Percentiles rank a stretch among this genome's conserved stretches.
Evolutionary conservation across 2,888 invertebrate species (phyloP).

Genomic region (Unio pictorum): DNA sequence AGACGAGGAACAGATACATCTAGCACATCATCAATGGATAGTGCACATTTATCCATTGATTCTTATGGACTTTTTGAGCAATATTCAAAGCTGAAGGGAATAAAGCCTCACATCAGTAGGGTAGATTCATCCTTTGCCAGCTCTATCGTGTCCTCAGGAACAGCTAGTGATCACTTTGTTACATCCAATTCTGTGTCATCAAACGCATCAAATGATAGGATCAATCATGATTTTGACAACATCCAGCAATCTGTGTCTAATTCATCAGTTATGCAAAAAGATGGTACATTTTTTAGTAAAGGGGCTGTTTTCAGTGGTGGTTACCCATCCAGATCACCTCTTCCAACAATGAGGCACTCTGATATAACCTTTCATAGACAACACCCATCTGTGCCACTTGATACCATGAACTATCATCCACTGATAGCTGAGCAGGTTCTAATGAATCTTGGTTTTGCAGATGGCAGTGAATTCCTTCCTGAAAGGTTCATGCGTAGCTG

Average conservation of each 20-base stretch:
- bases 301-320: no score
- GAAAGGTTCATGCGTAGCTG: slow-evolving; percentile 63
- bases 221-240: no score
- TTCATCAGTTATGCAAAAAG: no score
- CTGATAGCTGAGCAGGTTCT: slow-evolving; percentile 49
- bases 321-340: background rate
- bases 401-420: background rate
- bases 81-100: slow-evolving; percentile 12
- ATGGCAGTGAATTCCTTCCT: slow-evolving; percentile 57
- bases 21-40: slow-evolving; percentile 17
- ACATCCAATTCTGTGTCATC: no score
- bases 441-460: slow-evolving; percentile 57
- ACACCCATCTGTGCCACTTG: background rate
- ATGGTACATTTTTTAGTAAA: no score
- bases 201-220: no score
- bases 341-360: background rate
- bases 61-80: slow-evolving; percentile 29
- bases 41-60: slow-evolving; percentile 20
- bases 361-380: background rate
- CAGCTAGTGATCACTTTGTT: no score
- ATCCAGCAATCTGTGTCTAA: no score
- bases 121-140: no score
- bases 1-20: slow-evolving; percentile 10
- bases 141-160: no score
- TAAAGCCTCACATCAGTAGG: no score